phyloP scores from a whole-genome alignment of 1,140 invertebrate species.

The Bilobella aurantiaca region DNA sequence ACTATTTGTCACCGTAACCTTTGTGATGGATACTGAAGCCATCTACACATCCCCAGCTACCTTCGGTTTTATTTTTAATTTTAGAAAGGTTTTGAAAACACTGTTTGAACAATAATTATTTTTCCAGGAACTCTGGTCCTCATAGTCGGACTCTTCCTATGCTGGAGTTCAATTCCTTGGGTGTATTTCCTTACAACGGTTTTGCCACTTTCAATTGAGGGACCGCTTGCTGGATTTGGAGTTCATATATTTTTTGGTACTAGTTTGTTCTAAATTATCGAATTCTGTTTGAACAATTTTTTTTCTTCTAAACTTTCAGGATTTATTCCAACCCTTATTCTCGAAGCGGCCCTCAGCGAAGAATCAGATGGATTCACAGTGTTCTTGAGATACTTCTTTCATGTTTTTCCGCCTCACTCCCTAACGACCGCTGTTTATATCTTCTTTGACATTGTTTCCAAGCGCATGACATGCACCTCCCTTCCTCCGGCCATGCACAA shows the following conservation, averaged over 20 bases:
- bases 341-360: background rate
- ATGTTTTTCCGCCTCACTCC: constrained; percentile 18
- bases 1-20: background rate
- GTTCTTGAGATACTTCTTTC: constrained; percentile 12
- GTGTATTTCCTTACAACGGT: constrained; percentile 9
- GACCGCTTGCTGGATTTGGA: background rate
- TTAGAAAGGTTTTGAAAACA: too few species aligned
- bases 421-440: constrained; percentile 12
- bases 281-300: too few species aligned
- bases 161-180: constrained; percentile 24
- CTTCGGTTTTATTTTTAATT: constrained; percentile 11
- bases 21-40: constrained; percentile 8
- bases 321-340: constrained; percentile 1
- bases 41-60: too few species aligned
- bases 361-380: too few species aligned
- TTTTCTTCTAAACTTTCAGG: too few species aligned
- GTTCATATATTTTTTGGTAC: constrained; percentile 17
- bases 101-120: too few species aligned
- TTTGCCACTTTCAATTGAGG: constrained; percentile 4
- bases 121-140: background rate
- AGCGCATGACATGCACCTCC: background rate
- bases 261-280: too few species aligned
- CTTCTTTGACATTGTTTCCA: constrained; percentile 11
- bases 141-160: constrained; percentile 5
- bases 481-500: background rate